Conservation (phyloP, 1,140 invertebrate species). For the Sweltsa coloradensis region DNA sequence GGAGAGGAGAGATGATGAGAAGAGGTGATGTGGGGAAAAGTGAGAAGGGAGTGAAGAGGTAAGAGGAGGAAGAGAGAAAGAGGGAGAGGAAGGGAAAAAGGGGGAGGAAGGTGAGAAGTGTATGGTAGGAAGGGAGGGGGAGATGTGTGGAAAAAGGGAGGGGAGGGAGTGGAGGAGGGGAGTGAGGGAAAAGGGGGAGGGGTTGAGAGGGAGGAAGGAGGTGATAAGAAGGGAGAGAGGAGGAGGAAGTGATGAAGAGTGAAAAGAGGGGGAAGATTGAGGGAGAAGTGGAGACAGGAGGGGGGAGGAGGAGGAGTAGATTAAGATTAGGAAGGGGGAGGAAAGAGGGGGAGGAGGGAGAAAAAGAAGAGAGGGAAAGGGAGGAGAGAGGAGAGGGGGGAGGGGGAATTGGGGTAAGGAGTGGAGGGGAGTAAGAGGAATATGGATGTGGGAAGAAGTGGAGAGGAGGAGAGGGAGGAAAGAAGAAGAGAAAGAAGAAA, state of each 20-base stretch:
- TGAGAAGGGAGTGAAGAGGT: constrained; percentile 4
- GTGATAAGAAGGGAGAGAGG: neutral
- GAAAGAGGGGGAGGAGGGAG: neutral
- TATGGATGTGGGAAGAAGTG: too few species aligned
- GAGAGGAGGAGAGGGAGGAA: too few species aligned
- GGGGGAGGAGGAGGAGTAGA: too few species aligned
- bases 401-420: too few species aligned
- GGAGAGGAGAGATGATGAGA: neutral
- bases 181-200: neutral
- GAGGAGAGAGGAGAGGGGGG: too few species aligned
- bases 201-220: neutral
- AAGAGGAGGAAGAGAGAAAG: constrained; percentile 6
- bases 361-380: neutral
- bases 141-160: constrained; percentile 4
- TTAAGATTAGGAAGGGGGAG: neutral
- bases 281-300: neutral
- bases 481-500: too few species aligned
- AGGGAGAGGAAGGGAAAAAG: neutral
- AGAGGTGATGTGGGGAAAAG: constrained; percentile 4
- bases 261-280: neutral
- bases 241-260: neutral
- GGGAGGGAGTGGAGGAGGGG: neutral
- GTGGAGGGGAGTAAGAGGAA: too few species aligned
- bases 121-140: constrained; percentile 1
- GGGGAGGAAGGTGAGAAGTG: neutral